phyloP scores from a whole-genome alignment of 2,113 vertebrate genomes.

The Aix galericulata region DNA sequence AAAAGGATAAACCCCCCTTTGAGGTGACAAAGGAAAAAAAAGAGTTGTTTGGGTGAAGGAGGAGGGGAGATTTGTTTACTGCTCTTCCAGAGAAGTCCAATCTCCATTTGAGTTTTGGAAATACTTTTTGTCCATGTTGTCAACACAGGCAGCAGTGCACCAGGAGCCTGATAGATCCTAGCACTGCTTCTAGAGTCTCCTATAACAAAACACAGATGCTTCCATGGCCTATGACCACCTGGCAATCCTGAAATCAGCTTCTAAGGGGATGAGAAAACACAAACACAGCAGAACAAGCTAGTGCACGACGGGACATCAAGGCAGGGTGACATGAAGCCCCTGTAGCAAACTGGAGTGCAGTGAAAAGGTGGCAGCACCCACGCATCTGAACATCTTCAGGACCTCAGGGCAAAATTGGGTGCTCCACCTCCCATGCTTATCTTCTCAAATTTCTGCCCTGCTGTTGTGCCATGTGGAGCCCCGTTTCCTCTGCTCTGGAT shows the following conservation, averaged over 20 bases:
- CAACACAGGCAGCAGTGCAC: background rate
- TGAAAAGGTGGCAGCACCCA: background rate
- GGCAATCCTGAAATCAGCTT: background rate
- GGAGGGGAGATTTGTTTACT: background rate
- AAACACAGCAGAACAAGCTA: background rate
- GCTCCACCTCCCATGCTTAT: background rate
- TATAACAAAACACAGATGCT: background rate
- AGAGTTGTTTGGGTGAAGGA: background rate
- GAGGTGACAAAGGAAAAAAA: background rate
- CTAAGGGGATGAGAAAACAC: background rate
- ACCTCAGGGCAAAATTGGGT: background rate
- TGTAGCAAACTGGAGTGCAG: background rate
- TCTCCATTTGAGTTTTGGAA: conserved; percentile 13
- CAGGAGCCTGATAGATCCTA: background rate
- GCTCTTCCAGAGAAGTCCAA: background rate
- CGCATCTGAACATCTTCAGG: background rate
- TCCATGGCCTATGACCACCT: background rate
- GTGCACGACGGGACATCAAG: background rate
- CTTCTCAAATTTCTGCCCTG: background rate
- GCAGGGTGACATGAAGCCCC: background rate
- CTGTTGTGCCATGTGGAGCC: background rate
- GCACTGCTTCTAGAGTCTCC: background rate
- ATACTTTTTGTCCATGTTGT: conserved; percentile 1
- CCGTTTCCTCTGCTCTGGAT: background rate
- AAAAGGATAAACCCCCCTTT: background rate